Evolutionary conservation across 2,113 vertebrate genomes (phyloP), one percentile per base, ranked within the genome.

Genomic region (Pipra filicauda): DNA sequence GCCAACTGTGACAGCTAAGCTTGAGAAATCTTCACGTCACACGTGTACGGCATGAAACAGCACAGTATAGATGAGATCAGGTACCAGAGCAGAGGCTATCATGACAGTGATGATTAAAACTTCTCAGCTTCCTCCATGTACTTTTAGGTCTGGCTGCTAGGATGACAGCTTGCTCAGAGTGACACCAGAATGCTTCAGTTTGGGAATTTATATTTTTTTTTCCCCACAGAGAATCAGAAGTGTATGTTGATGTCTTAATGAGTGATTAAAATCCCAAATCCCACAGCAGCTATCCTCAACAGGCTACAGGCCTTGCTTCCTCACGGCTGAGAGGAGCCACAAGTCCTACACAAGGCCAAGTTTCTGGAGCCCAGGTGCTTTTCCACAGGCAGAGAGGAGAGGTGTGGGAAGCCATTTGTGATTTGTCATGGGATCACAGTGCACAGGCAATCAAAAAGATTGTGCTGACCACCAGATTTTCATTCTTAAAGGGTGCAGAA

Each of bases 21-120:
- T 26, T 54, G 48, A 82, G 31, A 73, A 76, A 86, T 15, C 23
- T 52, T 78, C 48, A n/a, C 65, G 31, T 67, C 35, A 39, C 71
- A 49, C 1, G 0, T 23, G 39, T 17, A 67, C 16, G 6, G 77
- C 71, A 24, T 4, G 20, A 8, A 62, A 37, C 1, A 4, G 55
- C 31, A 6, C 21, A 58, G 49, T 0, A 0, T 43, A 64, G 39
- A 74, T n/a, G 57, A 89, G 49, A 20, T 78, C 84, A 81, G 2
- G 0, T n/a, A 67, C 28, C 5, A 2, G 39, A 64, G n/a, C 58
- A 91, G 44, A 93, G 26, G 41, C 26, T 79, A 35, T 49, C 28
- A 11, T 15, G 51, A 41, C 52, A 82, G 23, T 4, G 2, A 20
- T 48, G 48, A 71, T 69, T 61, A 72, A 85, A 91, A 59, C 21